Evolutionary conservation across 2,113 vertebrate species (phyloP).

Genomic region (Siniperca knerii): DNA sequence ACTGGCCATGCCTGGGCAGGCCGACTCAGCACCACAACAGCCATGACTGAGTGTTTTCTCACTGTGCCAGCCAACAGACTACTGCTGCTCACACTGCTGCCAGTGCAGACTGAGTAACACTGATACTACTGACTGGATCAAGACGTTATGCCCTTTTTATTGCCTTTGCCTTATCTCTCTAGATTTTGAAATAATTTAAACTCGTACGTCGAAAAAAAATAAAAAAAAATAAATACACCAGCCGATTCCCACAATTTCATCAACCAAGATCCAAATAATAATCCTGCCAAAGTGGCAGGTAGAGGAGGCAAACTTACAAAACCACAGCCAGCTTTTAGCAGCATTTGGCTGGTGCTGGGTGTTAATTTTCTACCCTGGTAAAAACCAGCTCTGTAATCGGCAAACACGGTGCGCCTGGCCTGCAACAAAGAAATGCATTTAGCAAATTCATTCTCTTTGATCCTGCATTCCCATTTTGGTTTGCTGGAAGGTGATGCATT

Average conservation of each 20-base stretch:
- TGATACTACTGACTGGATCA: conserved; percentile 14
- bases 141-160: neutral
- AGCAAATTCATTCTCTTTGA: conserved; percentile 64
- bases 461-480: conserved; percentile 43
- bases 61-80: conserved; percentile 62
- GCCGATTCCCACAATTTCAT: conserved; percentile 19
- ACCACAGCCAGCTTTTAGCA: conserved; percentile 65
- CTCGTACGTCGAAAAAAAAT: neutral
- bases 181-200: conserved; percentile 32
- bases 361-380: conserved; percentile 66
- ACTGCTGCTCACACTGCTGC: conserved; percentile 66
- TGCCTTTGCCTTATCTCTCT: conserved; percentile 6
- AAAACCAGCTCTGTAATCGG: conserved; percentile 68
- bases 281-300: conserved; percentile 59
- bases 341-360: conserved; percentile 58
- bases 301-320: conserved; percentile 51
- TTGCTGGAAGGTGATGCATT: conserved; percentile 44
- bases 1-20: conserved; percentile 66
- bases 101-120: conserved; percentile 22
- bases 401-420: conserved; percentile 62
- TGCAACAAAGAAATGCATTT: conserved; percentile 66
- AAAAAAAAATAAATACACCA: neutral
- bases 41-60: conserved; percentile 73
- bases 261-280: conserved; percentile 49
- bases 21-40: conserved; percentile 67